Conservation (phyloP, 2,797 vertebrate species). For the Phataginus tricuspis region DNA sequence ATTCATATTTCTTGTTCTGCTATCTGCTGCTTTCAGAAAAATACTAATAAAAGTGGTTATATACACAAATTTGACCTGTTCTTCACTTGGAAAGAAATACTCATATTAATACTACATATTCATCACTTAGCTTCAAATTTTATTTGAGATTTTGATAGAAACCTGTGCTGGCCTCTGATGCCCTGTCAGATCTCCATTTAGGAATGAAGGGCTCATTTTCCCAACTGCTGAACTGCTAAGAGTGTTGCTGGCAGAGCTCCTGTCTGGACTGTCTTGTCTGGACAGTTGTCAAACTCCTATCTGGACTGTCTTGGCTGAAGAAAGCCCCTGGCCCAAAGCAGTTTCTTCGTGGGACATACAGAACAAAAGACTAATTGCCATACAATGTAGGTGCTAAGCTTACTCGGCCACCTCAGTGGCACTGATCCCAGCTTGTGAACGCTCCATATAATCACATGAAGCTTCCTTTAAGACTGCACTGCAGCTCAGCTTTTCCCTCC, state of each 20-base stretch:
- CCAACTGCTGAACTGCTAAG: rapidly evolving
- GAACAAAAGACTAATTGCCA: background rate
- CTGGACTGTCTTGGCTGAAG: background rate
- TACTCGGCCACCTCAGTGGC: background rate
- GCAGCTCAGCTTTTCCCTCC: background rate
- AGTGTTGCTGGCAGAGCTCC: rapidly evolving
- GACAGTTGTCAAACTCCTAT: background rate
- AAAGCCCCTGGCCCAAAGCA: background rate
- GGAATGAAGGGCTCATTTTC: background rate
- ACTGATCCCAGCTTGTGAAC: background rate
- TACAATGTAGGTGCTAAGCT: background rate
- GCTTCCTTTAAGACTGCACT: background rate
- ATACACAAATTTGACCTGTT: background rate
- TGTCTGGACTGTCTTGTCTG: background rate
- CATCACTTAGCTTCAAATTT: background rate
- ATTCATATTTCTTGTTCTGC: background rate
- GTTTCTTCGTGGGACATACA: background rate
- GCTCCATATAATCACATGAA: background rate
- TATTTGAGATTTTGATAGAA: background rate
- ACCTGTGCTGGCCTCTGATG: background rate
- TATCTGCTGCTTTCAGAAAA: background rate
- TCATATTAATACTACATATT: background rate
- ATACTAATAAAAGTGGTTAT: background rate
- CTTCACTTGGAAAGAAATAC: background rate
- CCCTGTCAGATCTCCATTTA: background rate